These are phyloP conservation scores for Acheta domesticus DNA, from an alignment of 2,888 invertebrate species.

Conservation along the genomic window DNA sequence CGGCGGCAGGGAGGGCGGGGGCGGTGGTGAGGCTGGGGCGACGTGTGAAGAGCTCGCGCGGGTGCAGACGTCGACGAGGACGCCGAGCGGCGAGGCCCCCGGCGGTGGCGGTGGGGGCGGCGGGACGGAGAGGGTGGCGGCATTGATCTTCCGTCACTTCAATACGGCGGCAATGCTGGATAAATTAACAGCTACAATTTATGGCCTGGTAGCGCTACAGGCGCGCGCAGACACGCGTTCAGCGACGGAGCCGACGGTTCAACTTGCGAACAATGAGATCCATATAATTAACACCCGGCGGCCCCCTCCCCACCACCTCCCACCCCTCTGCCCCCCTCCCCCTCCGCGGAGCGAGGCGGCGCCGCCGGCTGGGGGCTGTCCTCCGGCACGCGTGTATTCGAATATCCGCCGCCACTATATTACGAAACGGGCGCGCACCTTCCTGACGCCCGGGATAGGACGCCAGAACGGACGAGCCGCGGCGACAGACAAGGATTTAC, in stretches of 20 bases:
- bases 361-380: too few relatives aligned
- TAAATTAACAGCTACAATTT: constrained; percentile 18
- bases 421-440: too few relatives aligned
- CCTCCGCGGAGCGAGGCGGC: background rate
- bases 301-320: too few relatives aligned
- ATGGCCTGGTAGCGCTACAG: constrained; percentile 18
- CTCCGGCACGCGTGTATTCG: too few relatives aligned
- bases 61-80: background rate
- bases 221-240: constrained; percentile 10
- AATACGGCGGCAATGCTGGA: constrained; percentile 18
- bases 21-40: background rate
- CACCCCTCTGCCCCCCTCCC: background rate
- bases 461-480: too few relatives aligned
- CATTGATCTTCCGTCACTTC: constrained; percentile 18
- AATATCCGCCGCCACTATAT: too few relatives aligned
- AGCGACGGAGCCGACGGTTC: background rate
- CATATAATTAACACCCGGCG: constrained; percentile 18
- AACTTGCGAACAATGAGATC: constrained; percentile 18
- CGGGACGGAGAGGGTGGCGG: background rate
- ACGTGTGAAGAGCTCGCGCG: background rate
- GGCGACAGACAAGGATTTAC: too few relatives aligned
- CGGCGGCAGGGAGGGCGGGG: background rate
- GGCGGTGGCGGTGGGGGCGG: background rate
- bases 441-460: too few relatives aligned
- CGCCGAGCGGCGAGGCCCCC: background rate